Base-by-base conservation (phyloP, 2,797 vertebrate genomes). In the Tarsius wallacei region DNA sequence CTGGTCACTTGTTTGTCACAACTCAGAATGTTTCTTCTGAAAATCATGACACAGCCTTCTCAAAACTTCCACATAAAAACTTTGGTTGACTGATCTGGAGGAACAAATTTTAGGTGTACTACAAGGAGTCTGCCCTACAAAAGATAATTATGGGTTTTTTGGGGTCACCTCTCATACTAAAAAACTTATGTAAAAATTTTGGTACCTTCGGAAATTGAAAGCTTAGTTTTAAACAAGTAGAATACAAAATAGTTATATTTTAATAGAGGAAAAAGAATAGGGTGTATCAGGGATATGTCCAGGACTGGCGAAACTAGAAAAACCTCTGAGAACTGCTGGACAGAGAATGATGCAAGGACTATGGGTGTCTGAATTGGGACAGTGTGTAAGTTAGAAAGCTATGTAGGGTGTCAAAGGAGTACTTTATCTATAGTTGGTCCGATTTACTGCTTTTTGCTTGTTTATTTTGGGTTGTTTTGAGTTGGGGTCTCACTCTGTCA, bases 241-340 rank as follows among this genome's bases (percentile, higher is more conserved):
- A 66, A 36, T 7, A 47, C 16, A 47, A 63, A 70, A 51, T 36
- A 77, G 12, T 61, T 81, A 33, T 47, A 3, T 91, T 73, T 91
- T 89, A 81, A 42, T 31, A 26, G 14, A 57, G 8, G 55, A 59
- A 33, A 4, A 66, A 57, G 55, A 63, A 21, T 66, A 71, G 49
- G n/a, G 31, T 3, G 2, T 12, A 12, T 47, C 0, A n/a, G 42
- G 2, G 5, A 0, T 2, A 0, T 26, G 0, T 47, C 51, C 36
- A 36, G 57, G 21, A 51, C 11, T 15, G 36, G 64, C 6, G 51
- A 66, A 13, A 11, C 15, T 49, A 2, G 8, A 5, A 5, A 42
- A 74, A 80, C 6, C 49, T 87, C 7, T 84, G 61, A 80, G 19
- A 19, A 76, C 33, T 7, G 0, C 12, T 63, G 17, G 7, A 1